phyloP scores from a whole-genome alignment of 2,888 invertebrate genomes.

The Brachynemurus nebulosus region DNA sequence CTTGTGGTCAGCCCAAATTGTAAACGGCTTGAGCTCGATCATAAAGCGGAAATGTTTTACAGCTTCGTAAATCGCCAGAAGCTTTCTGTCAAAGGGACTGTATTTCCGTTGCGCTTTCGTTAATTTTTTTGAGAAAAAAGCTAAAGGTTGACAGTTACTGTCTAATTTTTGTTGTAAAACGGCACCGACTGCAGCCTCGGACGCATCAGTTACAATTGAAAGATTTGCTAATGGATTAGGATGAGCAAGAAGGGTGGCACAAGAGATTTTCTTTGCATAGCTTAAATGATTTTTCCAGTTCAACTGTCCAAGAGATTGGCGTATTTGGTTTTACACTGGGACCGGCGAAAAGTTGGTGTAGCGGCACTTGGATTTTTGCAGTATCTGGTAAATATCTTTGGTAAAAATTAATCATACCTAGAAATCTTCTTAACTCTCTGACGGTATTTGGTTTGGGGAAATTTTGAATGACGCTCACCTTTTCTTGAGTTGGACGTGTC shows the following conservation, averaged over 20 bases:
- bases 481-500: background rate
- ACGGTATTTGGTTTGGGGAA: background rate
- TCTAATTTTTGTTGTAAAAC: background rate
- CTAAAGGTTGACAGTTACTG: background rate
- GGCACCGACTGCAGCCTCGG: background rate
- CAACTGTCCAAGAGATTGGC: background rate
- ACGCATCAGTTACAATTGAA: background rate
- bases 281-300: background rate
- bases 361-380: background rate
- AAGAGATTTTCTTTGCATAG: background rate
- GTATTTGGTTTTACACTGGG: background rate
- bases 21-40: background rate
- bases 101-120: background rate
- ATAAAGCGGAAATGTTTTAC: background rate
- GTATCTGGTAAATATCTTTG: background rate
- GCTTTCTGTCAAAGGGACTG: background rate
- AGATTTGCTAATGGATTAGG: background rate
- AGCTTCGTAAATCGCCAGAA: background rate
- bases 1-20: conserved; percentile 16
- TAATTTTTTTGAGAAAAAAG: conserved; percentile 1
- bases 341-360: background rate
- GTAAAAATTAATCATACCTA: conserved; percentile 4
- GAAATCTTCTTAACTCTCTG: background rate
- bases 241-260: background rate
- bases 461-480: background rate